Evolutionary conservation across 37 sponge, comb jelly and placozoan genomes (phyloP), one percentile per base, ranked within the genome.

Genomic region (Aphrocallistes beatrix): DNA sequence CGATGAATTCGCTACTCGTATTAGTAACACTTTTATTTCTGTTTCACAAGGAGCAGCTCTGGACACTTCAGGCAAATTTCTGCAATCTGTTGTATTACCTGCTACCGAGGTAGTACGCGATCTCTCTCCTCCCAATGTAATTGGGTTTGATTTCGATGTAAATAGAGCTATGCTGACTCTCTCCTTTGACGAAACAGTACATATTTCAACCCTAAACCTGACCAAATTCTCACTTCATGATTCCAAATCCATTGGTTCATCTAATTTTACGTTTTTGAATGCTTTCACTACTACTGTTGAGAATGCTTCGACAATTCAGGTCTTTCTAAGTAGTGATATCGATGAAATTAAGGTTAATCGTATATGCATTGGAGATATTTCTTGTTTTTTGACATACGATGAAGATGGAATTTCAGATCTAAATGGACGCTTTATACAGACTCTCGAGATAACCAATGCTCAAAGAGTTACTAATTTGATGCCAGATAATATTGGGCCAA

Each of bases 111-210:
- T 60, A 25, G 75, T 25, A 60, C 75, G 75, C n/a, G 75, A 60
- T 60, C 75, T 60, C 17, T 60, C 75, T 32, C 81, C 81, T 23
- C 86, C 86, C 81, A 36, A 36, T 82, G 81, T 86, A 23, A 81
- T 86, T 37, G 25, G 6, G 3, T 86, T 86, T 81, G 86, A 86
- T 82, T 1, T 86, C 81, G 84, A 95, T 84, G 38, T 90, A 28
- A 45, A 47, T 40, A 19, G 17, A 0, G 90, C 90, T 32, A 25
- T 38, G 34, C 69, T 95, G 23, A 23, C 82, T 1, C 84, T 95
- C 3, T 75, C 82, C 30, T 95, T 95, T 82, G 90, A 90, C 51
- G 96, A 95, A 86, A 95, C 93, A 0, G 92, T 95, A 39, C 88
- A 95, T 82, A 83, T 85, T 19, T 37, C 60, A 13, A 88, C 91